Percentiles rank a stretch among this genome's conserved stretches.
These are phyloP conservation scores for Drosophila watanabei DNA, from an alignment of 1,140 invertebrate genomes.

Conservation along the genomic window DNA sequence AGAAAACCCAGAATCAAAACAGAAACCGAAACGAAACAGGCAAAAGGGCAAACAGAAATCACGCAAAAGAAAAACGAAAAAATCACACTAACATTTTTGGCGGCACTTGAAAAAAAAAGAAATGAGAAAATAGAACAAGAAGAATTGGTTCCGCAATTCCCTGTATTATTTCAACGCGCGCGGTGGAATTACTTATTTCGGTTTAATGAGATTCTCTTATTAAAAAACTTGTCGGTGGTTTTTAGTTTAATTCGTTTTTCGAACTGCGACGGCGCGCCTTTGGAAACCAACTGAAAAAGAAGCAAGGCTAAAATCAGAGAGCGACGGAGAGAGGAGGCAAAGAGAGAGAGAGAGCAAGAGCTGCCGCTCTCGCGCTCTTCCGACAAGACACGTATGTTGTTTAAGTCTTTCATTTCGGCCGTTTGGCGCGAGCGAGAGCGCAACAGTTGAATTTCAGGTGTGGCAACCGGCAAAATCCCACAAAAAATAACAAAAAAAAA, in stretches of 20 bases:
- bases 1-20: slow-evolving; percentile 32
- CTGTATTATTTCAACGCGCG: not conserved
- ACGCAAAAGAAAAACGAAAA: slow-evolving; percentile 19
- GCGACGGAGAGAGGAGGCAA: slow-evolving; percentile 2
- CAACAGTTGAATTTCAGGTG: slow-evolving; percentile 51
- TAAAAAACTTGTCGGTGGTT: slow-evolving; percentile 3
- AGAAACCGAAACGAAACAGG: slow-evolving; percentile 37
- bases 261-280: slow-evolving; percentile 68
- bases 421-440: slow-evolving; percentile 22
- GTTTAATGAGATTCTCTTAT: slow-evolving; percentile 1
- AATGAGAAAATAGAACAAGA: no score
- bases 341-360: not conserved
- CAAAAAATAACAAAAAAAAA: slow-evolving; percentile 43
- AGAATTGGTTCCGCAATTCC: slow-evolving; percentile 7
- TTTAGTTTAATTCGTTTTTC: slow-evolving; percentile 33
- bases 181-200: not conserved
- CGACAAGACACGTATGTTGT: slow-evolving; percentile 65
- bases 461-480: slow-evolving; percentile 52
- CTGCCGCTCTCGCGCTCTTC: not conserved
- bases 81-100: slow-evolving; percentile 27
- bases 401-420: slow-evolving; percentile 67
- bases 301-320: slow-evolving; percentile 22
- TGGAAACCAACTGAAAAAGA: slow-evolving; percentile 60
- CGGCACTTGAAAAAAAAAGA: slow-evolving; percentile 40
- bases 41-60: slow-evolving; percentile 42